These are phyloP conservation scores for Buathra laborator DNA, from an alignment of 2,888 invertebrate species.

Conservation along the genomic window DNA sequence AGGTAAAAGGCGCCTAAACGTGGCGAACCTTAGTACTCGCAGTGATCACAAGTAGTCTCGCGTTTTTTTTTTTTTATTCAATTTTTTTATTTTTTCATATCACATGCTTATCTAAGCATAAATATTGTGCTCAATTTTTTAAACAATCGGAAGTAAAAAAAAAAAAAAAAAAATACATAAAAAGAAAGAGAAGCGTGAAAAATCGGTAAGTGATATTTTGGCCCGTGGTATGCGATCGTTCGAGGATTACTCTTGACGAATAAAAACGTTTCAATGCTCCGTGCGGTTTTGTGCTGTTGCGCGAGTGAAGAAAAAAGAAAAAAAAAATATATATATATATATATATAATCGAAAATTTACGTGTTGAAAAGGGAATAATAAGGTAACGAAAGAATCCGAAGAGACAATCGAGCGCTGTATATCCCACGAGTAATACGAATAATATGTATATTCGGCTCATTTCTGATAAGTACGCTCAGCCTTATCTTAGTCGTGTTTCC, in stretches of 20 bases:
- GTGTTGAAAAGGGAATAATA: conserved; percentile 4
- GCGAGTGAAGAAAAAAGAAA: background rate
- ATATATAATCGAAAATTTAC: conserved; percentile 2
- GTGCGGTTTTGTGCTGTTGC: conserved; percentile 53
- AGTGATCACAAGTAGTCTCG: conserved; percentile 50
- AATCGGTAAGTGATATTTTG: conserved; percentile 2
- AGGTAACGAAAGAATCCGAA: conserved; percentile 23
- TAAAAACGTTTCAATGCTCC: conserved; percentile 21
- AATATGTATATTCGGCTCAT: conserved; percentile 1
- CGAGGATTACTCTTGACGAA: background rate
- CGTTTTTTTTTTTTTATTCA: conserved; percentile 14
- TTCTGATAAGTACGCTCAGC: conserved; percentile 50
- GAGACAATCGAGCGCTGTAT: conserved; percentile 11
- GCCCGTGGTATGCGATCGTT: conserved; percentile 22
- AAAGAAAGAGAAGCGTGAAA: conserved; percentile 14
- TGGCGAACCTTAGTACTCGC: conserved; percentile 52
- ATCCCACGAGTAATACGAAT: background rate
- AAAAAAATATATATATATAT: background rate
- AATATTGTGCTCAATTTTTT: conserved; percentile 65
- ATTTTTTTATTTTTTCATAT: conserved; percentile 49
- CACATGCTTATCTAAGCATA: conserved; percentile 65
- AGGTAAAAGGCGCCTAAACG: conserved; percentile 24
- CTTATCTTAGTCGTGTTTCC: conserved; percentile 25
- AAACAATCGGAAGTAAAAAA: conserved; percentile 22
- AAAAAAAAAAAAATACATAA: conserved; percentile 25